Evolutionary conservation across 1,140 invertebrate genomes (phyloP).

Genomic region (Drosophila nasuta): DNA sequence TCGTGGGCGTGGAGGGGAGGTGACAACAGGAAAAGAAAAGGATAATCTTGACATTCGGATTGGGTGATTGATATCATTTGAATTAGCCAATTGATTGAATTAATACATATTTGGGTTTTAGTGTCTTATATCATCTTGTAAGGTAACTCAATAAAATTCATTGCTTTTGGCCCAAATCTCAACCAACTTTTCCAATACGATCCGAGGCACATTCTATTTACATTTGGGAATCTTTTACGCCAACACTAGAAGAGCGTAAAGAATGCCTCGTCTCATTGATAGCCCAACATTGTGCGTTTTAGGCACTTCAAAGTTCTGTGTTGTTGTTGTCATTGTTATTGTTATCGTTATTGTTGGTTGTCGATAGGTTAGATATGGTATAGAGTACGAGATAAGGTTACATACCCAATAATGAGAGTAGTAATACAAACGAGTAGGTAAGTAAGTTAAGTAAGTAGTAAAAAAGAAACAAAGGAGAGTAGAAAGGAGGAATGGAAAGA

Average conservation of each 20-base stretch:
- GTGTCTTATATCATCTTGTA: constrained; percentile 82
- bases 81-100: constrained; percentile 58
- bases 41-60: constrained; percentile 16
- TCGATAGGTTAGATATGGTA: constrained; percentile 28
- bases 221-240: constrained; percentile 39
- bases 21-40: constrained; percentile 42
- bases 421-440: constrained; percentile 35
- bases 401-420: constrained; percentile 58
- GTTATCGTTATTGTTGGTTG: constrained; percentile 17
- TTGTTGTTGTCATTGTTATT: constrained; percentile 26
- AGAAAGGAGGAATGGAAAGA: constrained; percentile 71
- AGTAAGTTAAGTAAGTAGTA: constrained; percentile 40
- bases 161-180: constrained; percentile 58
- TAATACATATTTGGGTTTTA: constrained; percentile 57
- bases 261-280: constrained; percentile 70
- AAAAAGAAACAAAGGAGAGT: constrained; percentile 65
- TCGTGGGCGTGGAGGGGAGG: constrained; percentile 19
- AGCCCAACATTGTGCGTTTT: constrained; percentile 83
- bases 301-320: constrained; percentile 80
- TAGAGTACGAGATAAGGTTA: constrained; percentile 2
- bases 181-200: constrained; percentile 75
- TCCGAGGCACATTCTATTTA: constrained; percentile 55
- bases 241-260: constrained; percentile 71
- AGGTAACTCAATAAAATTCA: constrained; percentile 70
- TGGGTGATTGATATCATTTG: constrained; percentile 32